Evolutionary conservation across 2,113 vertebrate species (phyloP).

Genomic region (Xyrauchen texanus): DNA sequence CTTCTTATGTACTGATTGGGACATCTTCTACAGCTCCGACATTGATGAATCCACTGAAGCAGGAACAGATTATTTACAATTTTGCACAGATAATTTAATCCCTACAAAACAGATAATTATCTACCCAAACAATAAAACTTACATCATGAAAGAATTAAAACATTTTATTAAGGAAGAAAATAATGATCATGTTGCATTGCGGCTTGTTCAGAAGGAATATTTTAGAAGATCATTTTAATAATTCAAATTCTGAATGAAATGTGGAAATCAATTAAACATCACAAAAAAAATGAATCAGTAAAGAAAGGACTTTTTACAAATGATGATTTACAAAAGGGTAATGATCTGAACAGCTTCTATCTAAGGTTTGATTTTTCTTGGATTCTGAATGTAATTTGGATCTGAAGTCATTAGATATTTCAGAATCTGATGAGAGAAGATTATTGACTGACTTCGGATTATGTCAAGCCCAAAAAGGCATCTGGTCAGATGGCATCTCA

Average conservation of each 20-base stretch:
- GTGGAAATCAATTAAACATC: not conserved
- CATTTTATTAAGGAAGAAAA: not conserved
- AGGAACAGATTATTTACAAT: too few species aligned
- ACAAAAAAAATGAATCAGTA: not conserved
- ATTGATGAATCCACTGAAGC: too few species aligned
- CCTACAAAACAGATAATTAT: too few species aligned
- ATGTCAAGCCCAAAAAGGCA: too few species aligned
- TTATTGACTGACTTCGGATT: too few species aligned
- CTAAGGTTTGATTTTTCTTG: not conserved
- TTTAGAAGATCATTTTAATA: not conserved
- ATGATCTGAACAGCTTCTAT: not conserved
- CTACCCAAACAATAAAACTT: too few species aligned
- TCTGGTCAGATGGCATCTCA: not conserved
- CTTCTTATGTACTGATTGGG: too few species aligned
- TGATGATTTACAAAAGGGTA: not conserved
- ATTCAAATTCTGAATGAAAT: too few species aligned
- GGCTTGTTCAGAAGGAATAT: not conserved
- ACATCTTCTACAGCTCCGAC: too few species aligned
- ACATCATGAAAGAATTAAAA: too few species aligned
- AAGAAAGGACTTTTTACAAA: not conserved
- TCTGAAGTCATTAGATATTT: not conserved
- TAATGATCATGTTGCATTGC: too few species aligned
- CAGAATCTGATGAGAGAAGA: not conserved
- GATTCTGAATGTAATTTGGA: not conserved
- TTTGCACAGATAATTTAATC: not conserved